Evolutionary conservation across 1,140 invertebrate species (phyloP).

Genomic region (Papilio dardanus): DNA sequence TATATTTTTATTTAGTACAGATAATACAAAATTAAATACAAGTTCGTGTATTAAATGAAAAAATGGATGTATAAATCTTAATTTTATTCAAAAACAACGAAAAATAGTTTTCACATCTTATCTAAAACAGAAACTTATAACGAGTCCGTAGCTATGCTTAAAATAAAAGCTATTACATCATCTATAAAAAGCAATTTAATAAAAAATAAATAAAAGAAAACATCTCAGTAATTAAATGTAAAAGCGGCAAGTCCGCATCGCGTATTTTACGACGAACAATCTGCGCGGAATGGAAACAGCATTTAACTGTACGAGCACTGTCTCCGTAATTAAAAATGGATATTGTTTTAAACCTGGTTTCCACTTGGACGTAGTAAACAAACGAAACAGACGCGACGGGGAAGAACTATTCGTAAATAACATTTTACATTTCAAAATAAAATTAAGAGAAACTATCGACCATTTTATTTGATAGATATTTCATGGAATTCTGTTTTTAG

Average conservation of each 20-base stretch:
- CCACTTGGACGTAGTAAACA: neutral
- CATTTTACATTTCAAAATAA: neutral
- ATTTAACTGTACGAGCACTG: slow-evolving; percentile 21
- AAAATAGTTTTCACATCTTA: no score
- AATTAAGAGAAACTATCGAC: neutral
- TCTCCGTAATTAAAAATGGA: slow-evolving; percentile 22
- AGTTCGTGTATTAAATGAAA: no score
- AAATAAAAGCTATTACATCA: neutral
- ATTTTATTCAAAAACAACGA: no score
- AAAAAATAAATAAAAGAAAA: neutral
- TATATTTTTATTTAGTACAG: no score
- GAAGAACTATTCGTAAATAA: neutral
- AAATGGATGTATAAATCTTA: no score
- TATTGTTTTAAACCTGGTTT: slow-evolving; percentile 21
- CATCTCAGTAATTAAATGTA: slow-evolving; percentile 19
- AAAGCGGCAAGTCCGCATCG: slow-evolving; percentile 16
- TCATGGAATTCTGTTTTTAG: neutral
- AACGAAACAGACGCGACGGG: neutral
- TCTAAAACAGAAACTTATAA: no score
- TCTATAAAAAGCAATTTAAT: neutral
- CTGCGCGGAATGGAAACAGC: slow-evolving; percentile 14
- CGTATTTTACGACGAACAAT: slow-evolving; percentile 22
- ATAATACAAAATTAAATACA: no score
- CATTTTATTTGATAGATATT: no score
- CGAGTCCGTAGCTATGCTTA: neutral